Evolutionary conservation across 2,113 vertebrate species (phyloP).

Genomic region (Ornithorhynchus anatinus): DNA sequence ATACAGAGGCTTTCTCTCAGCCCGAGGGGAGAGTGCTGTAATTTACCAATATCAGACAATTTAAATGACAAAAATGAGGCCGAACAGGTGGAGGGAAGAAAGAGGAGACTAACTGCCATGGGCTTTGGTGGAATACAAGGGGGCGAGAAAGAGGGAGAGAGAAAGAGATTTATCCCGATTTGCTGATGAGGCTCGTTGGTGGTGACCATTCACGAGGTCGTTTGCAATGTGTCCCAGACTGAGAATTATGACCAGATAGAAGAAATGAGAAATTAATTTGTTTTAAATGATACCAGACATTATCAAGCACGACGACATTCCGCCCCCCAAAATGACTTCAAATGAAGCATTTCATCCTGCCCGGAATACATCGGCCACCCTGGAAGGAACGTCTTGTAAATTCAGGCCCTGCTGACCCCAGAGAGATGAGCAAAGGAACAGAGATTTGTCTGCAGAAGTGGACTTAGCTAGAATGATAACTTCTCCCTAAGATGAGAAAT

Average conservation of each 20-base stretch:
- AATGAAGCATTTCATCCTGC: slow-evolving; percentile 59
- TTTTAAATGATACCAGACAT: slow-evolving; percentile 73
- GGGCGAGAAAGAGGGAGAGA: too few species aligned
- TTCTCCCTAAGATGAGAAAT: too few species aligned
- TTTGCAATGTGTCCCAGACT: slow-evolving; percentile 64
- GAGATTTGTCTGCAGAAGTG: too few species aligned
- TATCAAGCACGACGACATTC: slow-evolving; percentile 53
- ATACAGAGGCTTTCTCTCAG: slow-evolving; percentile 35
- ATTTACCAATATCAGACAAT: slow-evolving; percentile 48
- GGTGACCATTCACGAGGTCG: slow-evolving; percentile 66
- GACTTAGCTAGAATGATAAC: too few species aligned
- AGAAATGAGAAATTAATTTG: slow-evolving; percentile 79
- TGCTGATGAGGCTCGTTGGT: slow-evolving; percentile 51
- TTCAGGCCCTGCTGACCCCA: too few species aligned
- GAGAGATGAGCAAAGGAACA: too few species aligned
- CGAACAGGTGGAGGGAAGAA: slow-evolving; percentile 24
- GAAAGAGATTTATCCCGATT: too few species aligned
- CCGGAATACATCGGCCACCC: slow-evolving; percentile 3
- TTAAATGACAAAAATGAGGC: slow-evolving; percentile 59
- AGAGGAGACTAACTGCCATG: neutral
- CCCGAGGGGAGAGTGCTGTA: slow-evolving; percentile 45
- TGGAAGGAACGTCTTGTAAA: too few species aligned
- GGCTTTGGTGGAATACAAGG: neutral
- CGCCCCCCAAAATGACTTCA: slow-evolving; percentile 59
- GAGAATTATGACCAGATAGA: slow-evolving; percentile 70